Conservation (phyloP, 2,888 invertebrate species). For the Frankliniella fusca region DNA sequence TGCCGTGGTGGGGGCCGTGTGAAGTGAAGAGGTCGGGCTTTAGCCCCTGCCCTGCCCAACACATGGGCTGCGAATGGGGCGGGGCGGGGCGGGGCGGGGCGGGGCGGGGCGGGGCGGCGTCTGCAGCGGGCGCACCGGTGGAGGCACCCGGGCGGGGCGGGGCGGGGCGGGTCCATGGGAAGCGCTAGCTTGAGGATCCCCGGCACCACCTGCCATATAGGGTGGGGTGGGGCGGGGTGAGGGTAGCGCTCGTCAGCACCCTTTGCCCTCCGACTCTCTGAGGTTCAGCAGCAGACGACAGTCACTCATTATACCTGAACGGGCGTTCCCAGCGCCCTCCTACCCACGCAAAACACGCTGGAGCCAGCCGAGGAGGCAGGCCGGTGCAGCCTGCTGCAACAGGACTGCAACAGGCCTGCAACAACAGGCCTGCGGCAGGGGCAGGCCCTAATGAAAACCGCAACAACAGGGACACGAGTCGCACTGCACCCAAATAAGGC, state of each 20-base stretch:
- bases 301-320: background rate
- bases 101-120: background rate
- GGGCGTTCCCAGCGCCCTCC: background rate
- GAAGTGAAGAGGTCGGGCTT: background rate
- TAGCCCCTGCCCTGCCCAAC: background rate
- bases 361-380: background rate
- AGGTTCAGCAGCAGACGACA: background rate
- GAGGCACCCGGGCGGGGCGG: background rate
- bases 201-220: background rate
- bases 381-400: too few species aligned
- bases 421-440: too few species aligned
- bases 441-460: background rate
- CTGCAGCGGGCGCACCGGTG: background rate
- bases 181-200: background rate
- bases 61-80: slow-evolving; percentile 10
- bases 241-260: background rate
- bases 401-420: too few species aligned
- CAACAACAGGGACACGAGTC: background rate
- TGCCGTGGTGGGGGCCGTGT: background rate
- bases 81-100: too few species aligned
- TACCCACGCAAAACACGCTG: background rate
- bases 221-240: background rate
- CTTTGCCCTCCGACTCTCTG: background rate
- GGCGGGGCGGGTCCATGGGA: background rate
- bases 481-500: slow-evolving; percentile 15